Conservation (phyloP, 2,888 invertebrate genomes). For the Cephalotes varians region DNA sequence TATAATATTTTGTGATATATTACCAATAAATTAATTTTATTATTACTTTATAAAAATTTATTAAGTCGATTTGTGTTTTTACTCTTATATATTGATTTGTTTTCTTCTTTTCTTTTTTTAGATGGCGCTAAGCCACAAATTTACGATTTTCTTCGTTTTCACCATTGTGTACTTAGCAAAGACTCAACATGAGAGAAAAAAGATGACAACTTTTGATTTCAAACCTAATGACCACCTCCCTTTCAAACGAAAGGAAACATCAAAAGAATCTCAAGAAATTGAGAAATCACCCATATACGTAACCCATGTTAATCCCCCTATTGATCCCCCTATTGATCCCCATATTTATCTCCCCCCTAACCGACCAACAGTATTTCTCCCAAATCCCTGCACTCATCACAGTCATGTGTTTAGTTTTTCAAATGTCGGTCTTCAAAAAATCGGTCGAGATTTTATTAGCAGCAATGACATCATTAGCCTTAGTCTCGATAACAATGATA, state of each 20-base stretch:
- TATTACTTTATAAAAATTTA: background rate
- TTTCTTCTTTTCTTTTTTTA: background rate
- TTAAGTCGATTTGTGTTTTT: background rate
- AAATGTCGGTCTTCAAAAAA: conserved; percentile 23
- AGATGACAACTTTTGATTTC: background rate
- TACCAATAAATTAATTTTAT: conserved; percentile 4
- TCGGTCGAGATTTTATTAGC: conserved; percentile 24
- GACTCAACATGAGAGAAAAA: background rate
- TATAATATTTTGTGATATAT: background rate
- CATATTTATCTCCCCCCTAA: too few relatives aligned
- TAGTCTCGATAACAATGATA: conserved; percentile 50
- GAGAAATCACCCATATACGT: too few relatives aligned
- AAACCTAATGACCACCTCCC: background rate
- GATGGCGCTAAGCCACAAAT: background rate
- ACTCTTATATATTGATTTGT: background rate
- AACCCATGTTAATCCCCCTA: too few relatives aligned
- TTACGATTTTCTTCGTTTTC: background rate
- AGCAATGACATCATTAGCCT: conserved; percentile 9
- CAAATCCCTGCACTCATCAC: too few relatives aligned
- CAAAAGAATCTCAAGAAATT: too few relatives aligned
- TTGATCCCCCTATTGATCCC: too few relatives aligned
- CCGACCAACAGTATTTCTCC: too few relatives aligned
- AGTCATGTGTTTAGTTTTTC: background rate
- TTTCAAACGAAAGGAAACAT: too few relatives aligned
- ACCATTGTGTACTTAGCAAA: background rate